A percentile compares a stretch with the other conserved stretches of the same genome.
Evolutionary conservation across 92 coral and sea anemone genomes (phyloP).

Genomic region (Porites evermanni): DNA sequence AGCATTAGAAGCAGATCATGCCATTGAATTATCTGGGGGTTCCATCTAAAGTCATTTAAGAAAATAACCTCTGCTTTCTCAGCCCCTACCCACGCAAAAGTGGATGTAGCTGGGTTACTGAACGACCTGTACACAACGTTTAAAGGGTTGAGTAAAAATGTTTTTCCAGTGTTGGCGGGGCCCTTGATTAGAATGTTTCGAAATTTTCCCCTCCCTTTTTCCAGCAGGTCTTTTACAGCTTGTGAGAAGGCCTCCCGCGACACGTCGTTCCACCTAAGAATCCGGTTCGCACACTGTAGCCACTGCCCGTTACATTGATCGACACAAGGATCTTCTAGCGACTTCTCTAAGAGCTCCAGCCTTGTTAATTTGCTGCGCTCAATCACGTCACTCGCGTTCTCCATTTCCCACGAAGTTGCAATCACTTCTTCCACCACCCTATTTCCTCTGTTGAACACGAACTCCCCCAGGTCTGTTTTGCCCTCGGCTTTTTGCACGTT

Average conservation of each 20-base stretch:
- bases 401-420: constrained; percentile 57
- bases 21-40: background rate
- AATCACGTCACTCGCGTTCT: constrained; percentile 27
- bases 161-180: background rate
- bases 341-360: constrained; percentile 19
- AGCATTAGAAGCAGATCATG: no score
- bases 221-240: background rate
- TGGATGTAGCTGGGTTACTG: constrained; percentile 53
- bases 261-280: constrained; percentile 20
- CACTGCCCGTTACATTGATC: constrained; percentile 32
- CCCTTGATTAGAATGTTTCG: constrained; percentile 3
- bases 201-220: constrained; percentile 1
- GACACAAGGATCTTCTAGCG: background rate
- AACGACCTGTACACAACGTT: background rate
- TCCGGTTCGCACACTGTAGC: constrained; percentile 1
- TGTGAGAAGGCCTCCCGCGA: background rate
- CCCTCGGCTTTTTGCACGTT: constrained; percentile 52
- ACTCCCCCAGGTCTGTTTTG: constrained; percentile 63
- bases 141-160: background rate
- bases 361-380: constrained; percentile 30
- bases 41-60: constrained; percentile 62
- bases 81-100: constrained; percentile 1
- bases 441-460: constrained; percentile 63
- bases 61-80: constrained; percentile 30
- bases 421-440: constrained; percentile 61